Base-by-base conservation (phyloP, 2,888 invertebrate species). In the Parapristionchus giblindavisi region DNA sequence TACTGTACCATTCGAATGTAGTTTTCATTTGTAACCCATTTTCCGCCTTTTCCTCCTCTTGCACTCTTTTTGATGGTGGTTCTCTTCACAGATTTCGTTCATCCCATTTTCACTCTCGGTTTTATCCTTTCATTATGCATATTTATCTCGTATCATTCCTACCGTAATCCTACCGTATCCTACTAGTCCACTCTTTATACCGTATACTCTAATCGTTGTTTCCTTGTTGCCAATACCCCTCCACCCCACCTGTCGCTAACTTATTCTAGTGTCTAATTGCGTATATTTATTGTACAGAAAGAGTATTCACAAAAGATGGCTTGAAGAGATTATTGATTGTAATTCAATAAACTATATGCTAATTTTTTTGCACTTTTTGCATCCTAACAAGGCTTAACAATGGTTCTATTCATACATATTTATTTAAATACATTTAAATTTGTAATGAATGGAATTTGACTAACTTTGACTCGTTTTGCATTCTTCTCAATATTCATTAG, bases 401-500 rank as follows among this genome's bases (percentile, higher is more conserved):
- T n/a, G n/a, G n/a, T n/a, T n/a, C n/a, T n/a, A n/a, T n/a, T n/a
- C n/a, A n/a, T n/a, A n/a, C n/a, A n/a, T n/a, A n/a, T n/a, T n/a
- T n/a, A n/a, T n/a, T n/a, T n/a, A n/a, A n/a, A n/a, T n/a, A n/a
- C n/a, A n/a, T n/a, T n/a, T n/a, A n/a, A n/a, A n/a, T n/a, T n/a
- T n/a, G n/a, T 68, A n/a, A 43, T 38, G 58, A 48, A 75, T 36
- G 52, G 48, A n/a, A 56, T 73, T 60, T 43, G 27, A 48, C 63
- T 73, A 60, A 48, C 43, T 34, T 38, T 43, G 40, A 34, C 56
- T 80, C 65, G 48, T 34, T 58, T 52, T 63, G 66, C 68, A 56
- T 74, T 71, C 70, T 66, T 81, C 54, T 71, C 63, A 65, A 52
- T 77, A 56, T 75, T 17, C 32, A 51, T 32, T 36, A 29, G 14